A percentile compares a stretch with the other conserved stretches of the same genome.
These are phyloP conservation scores for Vespertilio murinus DNA, from an alignment of 2,797 vertebrate species.

Conservation along the genomic window DNA sequence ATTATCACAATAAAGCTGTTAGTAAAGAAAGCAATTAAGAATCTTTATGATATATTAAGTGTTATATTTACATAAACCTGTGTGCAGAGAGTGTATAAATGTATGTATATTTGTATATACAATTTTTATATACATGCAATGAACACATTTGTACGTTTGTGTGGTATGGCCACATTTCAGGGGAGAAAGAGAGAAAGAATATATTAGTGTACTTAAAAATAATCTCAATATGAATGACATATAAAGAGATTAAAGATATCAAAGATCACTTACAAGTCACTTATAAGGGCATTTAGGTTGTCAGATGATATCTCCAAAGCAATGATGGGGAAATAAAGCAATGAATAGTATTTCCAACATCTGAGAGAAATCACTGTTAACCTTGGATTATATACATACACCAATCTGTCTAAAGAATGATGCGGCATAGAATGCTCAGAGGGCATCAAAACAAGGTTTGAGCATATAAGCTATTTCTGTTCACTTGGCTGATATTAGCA, in stretches of 20 bases:
- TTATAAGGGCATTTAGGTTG: neutral
- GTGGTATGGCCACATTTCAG: neutral
- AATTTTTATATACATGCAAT: neutral
- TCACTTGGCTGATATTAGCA: neutral
- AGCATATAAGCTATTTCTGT: neutral
- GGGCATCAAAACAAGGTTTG: neutral
- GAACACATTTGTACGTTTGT: neutral
- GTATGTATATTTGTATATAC: neutral
- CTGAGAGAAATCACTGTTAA: neutral
- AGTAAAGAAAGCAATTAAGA: neutral
- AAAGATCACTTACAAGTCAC: neutral
- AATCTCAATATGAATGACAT: neutral
- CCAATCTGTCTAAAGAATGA: neutral
- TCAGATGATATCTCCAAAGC: conserved; percentile 17
- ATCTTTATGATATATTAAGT: neutral
- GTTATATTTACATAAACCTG: neutral
- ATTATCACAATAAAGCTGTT: neutral
- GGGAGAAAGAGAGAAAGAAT: neutral
- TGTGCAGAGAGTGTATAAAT: neutral
- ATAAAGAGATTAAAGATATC: neutral
- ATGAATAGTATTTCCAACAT: neutral
- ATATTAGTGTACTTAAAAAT: neutral
- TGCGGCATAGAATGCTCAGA: neutral
- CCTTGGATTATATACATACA: neutral
- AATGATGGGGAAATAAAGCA: neutral